phyloP scores from a whole-genome alignment of 1,140 invertebrate genomes.

The Temnothorax curvispinosus region DNA sequence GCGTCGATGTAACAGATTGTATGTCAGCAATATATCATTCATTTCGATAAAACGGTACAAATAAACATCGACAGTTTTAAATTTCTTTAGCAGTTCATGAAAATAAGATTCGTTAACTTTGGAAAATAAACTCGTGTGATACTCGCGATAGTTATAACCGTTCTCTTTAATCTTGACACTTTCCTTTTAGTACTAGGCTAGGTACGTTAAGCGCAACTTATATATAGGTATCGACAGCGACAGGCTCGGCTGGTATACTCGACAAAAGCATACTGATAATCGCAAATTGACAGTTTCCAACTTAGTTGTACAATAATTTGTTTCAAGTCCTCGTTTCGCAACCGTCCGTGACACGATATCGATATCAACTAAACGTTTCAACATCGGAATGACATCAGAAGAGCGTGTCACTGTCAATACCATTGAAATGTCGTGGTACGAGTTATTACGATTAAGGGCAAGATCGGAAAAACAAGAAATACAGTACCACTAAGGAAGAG shows the following conservation, averaged over 20 bases:
- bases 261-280: conserved; percentile 21
- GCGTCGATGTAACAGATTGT: conserved; percentile 39
- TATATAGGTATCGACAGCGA: conserved; percentile 5
- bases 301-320: conserved; percentile 2
- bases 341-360: not conserved
- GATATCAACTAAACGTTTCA: not conserved
- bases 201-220: not conserved
- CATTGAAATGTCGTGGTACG: not conserved
- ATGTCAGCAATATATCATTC: not conserved
- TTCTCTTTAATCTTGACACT: conserved; percentile 13
- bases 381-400: not conserved
- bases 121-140: conserved; percentile 10
- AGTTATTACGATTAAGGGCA: not conserved
- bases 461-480: not conserved
- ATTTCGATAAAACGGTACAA: conserved; percentile 10
- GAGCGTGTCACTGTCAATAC: not conserved
- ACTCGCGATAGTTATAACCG: not conserved
- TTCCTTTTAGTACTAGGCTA: not conserved
- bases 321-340: not conserved
- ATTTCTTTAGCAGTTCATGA: not conserved
- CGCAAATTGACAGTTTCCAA: conserved; percentile 13
- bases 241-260: not conserved
- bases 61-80: not conserved
- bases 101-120: not conserved
- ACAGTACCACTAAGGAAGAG: not conserved